Percentiles rank a stretch among this genome's conserved stretches.
phyloP scores from a whole-genome alignment of 2,888 invertebrate genomes.

The Theretra japonica region DNA sequence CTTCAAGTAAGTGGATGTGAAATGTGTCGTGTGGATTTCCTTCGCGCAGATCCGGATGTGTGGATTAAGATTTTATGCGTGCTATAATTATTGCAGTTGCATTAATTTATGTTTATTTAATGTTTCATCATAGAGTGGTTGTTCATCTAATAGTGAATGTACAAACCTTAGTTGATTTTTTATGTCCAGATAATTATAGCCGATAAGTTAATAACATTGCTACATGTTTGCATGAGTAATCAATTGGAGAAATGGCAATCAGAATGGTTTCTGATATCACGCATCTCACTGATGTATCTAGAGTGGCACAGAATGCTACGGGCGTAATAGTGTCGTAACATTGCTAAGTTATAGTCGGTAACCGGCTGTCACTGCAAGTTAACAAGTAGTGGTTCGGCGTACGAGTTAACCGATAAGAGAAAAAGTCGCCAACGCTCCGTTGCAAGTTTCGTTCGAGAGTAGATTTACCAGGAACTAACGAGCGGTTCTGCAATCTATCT shows the following conservation, averaged over 20 bases:
- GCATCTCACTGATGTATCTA: constrained; percentile 38
- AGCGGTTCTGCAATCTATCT: constrained; percentile 50
- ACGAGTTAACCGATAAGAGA: constrained; percentile 18
- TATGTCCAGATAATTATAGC: constrained; percentile 48
- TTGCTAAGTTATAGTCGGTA: constrained; percentile 45
- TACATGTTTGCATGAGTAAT: constrained; percentile 54
- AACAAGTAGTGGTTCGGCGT: constrained; percentile 32
- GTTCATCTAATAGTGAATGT: constrained; percentile 48
- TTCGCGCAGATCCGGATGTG: constrained; percentile 10
- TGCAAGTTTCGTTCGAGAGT: constrained; percentile 28
- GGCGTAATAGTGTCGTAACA: constrained; percentile 47
- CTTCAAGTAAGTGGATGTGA: constrained; percentile 14
- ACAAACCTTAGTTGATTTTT: constrained; percentile 35
- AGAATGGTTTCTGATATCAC: constrained; percentile 51
- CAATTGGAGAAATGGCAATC: constrained; percentile 57
- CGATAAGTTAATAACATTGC: constrained; percentile 55
- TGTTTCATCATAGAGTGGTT: constrained; percentile 7
- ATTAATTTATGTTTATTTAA: constrained; percentile 1
- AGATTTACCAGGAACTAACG: constrained; percentile 37
- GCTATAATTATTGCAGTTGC: constrained; percentile 4
- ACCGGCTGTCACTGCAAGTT: constrained; percentile 46
- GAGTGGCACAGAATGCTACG: constrained; percentile 34
- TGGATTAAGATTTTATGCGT: not conserved
- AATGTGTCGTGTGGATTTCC: constrained; percentile 19
- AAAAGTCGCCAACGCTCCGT: constrained; percentile 26